These are phyloP conservation scores for Macrotus californicus DNA, from an alignment of 2,113 vertebrate species.

Conservation along the genomic window DNA sequence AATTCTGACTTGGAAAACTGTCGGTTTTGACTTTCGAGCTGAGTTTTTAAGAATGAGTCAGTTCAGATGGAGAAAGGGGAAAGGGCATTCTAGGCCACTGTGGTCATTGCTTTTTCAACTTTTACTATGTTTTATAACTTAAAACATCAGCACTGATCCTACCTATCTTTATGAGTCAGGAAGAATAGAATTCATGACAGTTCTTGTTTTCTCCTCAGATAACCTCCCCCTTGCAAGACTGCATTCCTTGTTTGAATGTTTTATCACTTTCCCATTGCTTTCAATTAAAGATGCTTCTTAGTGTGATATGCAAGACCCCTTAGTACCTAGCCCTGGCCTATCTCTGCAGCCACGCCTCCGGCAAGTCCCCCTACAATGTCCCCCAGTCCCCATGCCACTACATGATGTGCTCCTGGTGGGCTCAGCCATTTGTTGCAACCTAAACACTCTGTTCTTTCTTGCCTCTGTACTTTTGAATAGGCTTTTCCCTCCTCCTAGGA, in stretches of 20 bases:
- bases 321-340: not conserved
- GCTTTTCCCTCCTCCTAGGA: not conserved
- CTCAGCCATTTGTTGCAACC: not conserved
- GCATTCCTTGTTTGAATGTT: not conserved
- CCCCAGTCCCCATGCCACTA: not conserved
- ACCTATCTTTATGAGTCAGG: conserved; percentile 24
- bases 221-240: not conserved
- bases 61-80: conserved; percentile 42
- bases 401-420: rapidly evolving
- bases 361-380: not conserved
- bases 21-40: conserved; percentile 49
- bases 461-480: not conserved
- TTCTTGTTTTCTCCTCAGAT: not conserved
- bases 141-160: not conserved
- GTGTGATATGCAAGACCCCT: not conserved
- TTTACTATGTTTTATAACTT: not conserved
- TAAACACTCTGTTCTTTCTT: not conserved
- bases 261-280: not conserved
- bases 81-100: conserved; percentile 33
- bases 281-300: not conserved
- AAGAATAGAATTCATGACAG: conserved; percentile 2
- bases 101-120: not conserved
- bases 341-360: not conserved
- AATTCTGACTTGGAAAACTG: not conserved
- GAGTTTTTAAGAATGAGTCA: conserved; percentile 49